Conservation (phyloP, 2,797 vertebrate genomes). For the Melanotaenia trifasciata region DNA sequence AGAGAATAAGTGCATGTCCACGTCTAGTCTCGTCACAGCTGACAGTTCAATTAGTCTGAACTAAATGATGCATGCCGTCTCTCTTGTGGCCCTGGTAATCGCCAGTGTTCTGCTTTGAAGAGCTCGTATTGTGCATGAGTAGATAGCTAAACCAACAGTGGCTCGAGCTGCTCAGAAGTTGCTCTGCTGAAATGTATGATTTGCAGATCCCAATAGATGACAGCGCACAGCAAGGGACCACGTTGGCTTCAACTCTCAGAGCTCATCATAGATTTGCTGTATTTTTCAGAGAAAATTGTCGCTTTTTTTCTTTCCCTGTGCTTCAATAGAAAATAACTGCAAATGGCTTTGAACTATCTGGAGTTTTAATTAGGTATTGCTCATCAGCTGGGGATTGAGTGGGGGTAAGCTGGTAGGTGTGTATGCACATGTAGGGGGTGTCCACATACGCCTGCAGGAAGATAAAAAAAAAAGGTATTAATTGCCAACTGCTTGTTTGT, state of each 20-base stretch:
- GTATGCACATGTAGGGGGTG: slow-evolving; percentile 5
- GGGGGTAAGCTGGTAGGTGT: slow-evolving; percentile 28
- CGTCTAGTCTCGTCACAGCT: slow-evolving; percentile 69
- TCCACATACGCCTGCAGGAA: slow-evolving; percentile 14
- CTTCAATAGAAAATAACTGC: slow-evolving; percentile 43
- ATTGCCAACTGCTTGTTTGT: neutral
- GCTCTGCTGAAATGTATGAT: slow-evolving; percentile 57
- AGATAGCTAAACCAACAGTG: slow-evolving; percentile 68
- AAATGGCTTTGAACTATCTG: slow-evolving; percentile 70
- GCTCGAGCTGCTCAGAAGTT: slow-evolving; percentile 48
- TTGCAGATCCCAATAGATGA: slow-evolving; percentile 61
- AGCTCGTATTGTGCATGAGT: slow-evolving; percentile 70
- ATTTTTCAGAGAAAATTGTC: slow-evolving; percentile 53
- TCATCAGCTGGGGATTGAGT: slow-evolving; percentile 54
- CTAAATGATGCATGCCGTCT: slow-evolving; percentile 74
- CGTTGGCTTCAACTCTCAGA: slow-evolving; percentile 60
- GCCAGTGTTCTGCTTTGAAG: slow-evolving; percentile 75
- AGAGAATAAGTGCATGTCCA: slow-evolving; percentile 57
- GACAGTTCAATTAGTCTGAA: slow-evolving; percentile 80
- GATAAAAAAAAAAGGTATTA: slow-evolving; percentile 14
- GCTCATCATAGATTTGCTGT: slow-evolving; percentile 62
- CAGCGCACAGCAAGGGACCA: slow-evolving; percentile 44
- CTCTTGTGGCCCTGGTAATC: slow-evolving; percentile 71
- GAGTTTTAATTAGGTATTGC: slow-evolving; percentile 74
- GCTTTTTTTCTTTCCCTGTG: slow-evolving; percentile 5